Evolutionary conservation across 2,888 invertebrate genomes (phyloP), one percentile per base, ranked within the genome.

Genomic region (Alentia gelatinosa): DNA sequence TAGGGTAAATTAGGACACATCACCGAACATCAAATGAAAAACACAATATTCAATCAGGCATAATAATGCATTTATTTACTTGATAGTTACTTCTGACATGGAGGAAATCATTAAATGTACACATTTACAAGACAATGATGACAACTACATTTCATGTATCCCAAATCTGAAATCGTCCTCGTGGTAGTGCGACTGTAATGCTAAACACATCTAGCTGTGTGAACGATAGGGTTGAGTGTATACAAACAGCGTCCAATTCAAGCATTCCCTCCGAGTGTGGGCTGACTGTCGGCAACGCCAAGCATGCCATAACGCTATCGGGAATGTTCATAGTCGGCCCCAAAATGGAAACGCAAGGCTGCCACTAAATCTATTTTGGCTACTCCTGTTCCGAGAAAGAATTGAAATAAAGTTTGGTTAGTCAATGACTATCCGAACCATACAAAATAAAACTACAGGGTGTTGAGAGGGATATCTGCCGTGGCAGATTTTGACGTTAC

Each of bases 41-140:
- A 74, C 30, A 74, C 68, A 89, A 33, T 33, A 30, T 4, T 74
- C 74, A 37, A 37, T 89, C 79, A 90, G 79, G 90, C 79, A 90
- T 90, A 90, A 90, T 68, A 63, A 90, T 90, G 90, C 90, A 90
- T 90, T 90, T 90, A 90, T 90, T 90, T 63, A 84, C 47, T 83
- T 83, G 79, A 86, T 75, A 79, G 90, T 89, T 74, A 89, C 56
- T 86, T 90, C 90, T 86, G 90, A 90, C 90, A 90, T 84, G 90
- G 86, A 90, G 84, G 35, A 90, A 86, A 86, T 33, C 26, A 39
- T 90, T 75, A 90, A 90, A 90, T 90, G 84, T 90, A 90, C 90
- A 90, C 90, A 90, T 90, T 86, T 90, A 90, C 90, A 90, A 50
- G 68, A 90, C 90, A 79, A 90, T 86, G 56, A 84, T 86, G 86